Evolutionary conservation across 2,113 vertebrate genomes (phyloP).

Genomic region (Pseudonaja textilis): DNA sequence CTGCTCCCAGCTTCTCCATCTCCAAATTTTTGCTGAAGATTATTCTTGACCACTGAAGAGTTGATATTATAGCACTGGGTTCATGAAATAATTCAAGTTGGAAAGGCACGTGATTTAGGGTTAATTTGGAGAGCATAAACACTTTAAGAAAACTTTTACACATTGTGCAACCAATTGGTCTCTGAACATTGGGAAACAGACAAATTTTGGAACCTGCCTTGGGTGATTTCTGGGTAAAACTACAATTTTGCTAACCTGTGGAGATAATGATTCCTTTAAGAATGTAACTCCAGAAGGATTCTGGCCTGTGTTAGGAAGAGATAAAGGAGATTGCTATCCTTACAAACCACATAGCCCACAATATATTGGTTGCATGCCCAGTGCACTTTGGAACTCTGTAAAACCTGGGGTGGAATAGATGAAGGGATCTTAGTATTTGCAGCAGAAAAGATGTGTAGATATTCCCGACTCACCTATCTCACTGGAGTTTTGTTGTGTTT

Average conservation of each 20-base stretch:
- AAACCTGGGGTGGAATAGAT: background rate
- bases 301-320: background rate
- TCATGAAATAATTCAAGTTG: background rate
- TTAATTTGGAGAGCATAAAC: background rate
- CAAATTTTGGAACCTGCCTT: background rate
- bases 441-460: background rate
- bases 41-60: background rate
- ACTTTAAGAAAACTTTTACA: background rate
- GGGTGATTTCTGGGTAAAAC: background rate
- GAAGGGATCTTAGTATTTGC: background rate
- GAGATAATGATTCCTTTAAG: background rate
- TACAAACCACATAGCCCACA: background rate
- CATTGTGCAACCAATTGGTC: background rate
- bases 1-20: background rate
- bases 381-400: background rate
- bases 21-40: background rate
- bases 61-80: background rate
- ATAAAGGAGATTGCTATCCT: background rate
- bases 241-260: background rate
- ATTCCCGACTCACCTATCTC: background rate
- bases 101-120: background rate
- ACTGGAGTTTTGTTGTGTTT: background rate
- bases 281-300: background rate
- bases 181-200: background rate
- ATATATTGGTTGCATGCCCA: background rate